A percentile compares a stretch with the other conserved stretches of the same genome.
These are phyloP conservation scores for Cheumatopsyche charites DNA, from an alignment of 1,140 invertebrate genomes.

Conservation along the genomic window DNA sequence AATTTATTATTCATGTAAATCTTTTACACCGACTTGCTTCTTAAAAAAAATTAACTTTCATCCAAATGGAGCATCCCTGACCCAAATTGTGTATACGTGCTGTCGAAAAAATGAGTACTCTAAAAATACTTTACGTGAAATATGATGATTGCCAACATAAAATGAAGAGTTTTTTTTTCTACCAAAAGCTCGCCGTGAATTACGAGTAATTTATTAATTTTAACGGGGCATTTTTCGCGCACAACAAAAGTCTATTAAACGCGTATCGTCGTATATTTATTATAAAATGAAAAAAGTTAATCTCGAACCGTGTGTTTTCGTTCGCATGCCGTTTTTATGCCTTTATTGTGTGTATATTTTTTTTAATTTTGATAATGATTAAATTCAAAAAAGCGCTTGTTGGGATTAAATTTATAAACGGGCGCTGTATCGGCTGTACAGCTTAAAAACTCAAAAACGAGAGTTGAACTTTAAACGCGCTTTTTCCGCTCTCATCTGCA, in stretches of 20 bases:
- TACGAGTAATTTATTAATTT: conserved; percentile 17
- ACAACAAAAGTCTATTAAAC: conserved; percentile 14
- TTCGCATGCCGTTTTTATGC: too few relatives aligned
- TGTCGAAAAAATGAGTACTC: background rate
- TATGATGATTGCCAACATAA: conserved; percentile 15
- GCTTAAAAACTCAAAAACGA: conserved; percentile 2
- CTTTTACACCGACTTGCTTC: too few relatives aligned
- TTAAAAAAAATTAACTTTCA: too few relatives aligned
- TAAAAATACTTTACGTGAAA: conserved; percentile 8
- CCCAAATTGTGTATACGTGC: background rate
- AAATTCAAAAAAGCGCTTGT: conserved; percentile 5
- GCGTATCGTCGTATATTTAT: conserved; percentile 7
- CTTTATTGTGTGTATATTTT: too few relatives aligned
- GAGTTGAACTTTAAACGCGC: conserved; percentile 15
- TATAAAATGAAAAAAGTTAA: conserved; percentile 8
- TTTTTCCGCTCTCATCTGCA: conserved; percentile 23
- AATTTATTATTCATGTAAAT: background rate
- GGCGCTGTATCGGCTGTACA: background rate
- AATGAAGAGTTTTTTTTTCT: conserved; percentile 16
- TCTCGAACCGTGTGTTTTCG: background rate
- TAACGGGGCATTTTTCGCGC: background rate
- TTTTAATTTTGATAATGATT: conserved; percentile 27
- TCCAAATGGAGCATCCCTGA: background rate
- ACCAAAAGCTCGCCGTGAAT: conserved; percentile 1
- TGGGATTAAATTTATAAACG: conserved; percentile 18